These are phyloP conservation scores for Epizoanthus stellaris DNA, from an alignment of 92 coral and sea anemone species.

Conservation along the genomic window DNA sequence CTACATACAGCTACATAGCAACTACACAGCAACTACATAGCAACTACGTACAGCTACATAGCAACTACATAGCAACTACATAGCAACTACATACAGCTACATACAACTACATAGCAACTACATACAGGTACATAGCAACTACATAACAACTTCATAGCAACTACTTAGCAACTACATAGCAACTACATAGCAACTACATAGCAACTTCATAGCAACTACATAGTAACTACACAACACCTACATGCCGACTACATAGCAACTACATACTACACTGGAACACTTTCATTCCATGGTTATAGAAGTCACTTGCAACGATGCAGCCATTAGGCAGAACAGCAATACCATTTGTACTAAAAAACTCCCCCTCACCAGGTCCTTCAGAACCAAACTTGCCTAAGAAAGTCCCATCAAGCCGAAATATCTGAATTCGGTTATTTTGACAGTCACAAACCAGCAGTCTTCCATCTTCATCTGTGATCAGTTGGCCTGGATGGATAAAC, in stretches of 20 bases:
- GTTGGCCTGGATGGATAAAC: neutral
- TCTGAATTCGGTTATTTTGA: neutral
- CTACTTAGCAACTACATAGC: no score
- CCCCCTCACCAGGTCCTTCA: neutral
- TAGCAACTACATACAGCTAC: no score
- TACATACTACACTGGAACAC: neutral
- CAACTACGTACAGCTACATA: no score
- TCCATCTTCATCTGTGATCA: neutral
- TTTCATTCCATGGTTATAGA: neutral
- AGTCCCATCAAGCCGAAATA: neutral
- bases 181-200: no score
- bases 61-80: no score
- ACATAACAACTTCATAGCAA: no score
- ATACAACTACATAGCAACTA: no score
- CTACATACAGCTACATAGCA: no score
- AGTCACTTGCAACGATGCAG: neutral
- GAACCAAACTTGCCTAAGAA: neutral
- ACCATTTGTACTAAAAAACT: conserved; percentile 1
- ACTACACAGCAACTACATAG: no score
- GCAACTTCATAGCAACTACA: no score
- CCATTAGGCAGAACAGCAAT: neutral
- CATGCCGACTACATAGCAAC: neutral
- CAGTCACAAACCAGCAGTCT: neutral
- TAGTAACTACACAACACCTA: no score
- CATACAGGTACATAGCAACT: no score